Evolutionary conservation across 2,888 invertebrate species (phyloP).

Genomic region (Agrilus cyanescens): DNA sequence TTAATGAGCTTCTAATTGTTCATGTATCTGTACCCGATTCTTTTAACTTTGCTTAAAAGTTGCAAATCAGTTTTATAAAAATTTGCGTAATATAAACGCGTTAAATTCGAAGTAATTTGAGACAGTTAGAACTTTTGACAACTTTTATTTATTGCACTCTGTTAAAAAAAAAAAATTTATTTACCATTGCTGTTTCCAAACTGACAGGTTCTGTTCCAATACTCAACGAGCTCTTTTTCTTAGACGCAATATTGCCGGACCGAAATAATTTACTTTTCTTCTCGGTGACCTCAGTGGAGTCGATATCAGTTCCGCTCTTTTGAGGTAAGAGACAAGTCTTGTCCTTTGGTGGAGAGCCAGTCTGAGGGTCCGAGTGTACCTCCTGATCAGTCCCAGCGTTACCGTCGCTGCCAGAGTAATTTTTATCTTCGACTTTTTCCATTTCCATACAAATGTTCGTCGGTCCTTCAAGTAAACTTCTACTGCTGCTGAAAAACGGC

Average conservation of each 20-base stretch:
- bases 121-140: no score
- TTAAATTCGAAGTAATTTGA: no score
- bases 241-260: slow-evolving; percentile 44
- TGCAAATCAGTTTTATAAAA: no score
- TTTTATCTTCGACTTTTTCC: slow-evolving; percentile 28
- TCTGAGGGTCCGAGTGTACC: slow-evolving; percentile 52
- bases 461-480: slow-evolving; percentile 47
- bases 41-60: no score
- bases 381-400: slow-evolving; percentile 52
- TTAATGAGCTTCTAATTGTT: no score
- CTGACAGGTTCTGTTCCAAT: slow-evolving; percentile 38
- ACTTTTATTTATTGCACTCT: no score
- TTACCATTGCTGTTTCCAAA: slow-evolving; percentile 28
- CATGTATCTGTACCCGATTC: no score
- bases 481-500: slow-evolving; percentile 89
- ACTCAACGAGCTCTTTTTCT: slow-evolving; percentile 54
- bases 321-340: slow-evolving; percentile 21
- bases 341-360: slow-evolving; percentile 43
- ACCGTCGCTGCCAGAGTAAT: slow-evolving; percentile 44
- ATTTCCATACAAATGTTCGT: slow-evolving; percentile 19
- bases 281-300: slow-evolving; percentile 30
- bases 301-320: slow-evolving; percentile 25
- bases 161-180: no score
- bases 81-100: background rate
- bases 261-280: slow-evolving; percentile 54